Evolutionary conservation across 1,140 invertebrate genomes (phyloP).

Genomic region (Hesperophylax magnus): DNA sequence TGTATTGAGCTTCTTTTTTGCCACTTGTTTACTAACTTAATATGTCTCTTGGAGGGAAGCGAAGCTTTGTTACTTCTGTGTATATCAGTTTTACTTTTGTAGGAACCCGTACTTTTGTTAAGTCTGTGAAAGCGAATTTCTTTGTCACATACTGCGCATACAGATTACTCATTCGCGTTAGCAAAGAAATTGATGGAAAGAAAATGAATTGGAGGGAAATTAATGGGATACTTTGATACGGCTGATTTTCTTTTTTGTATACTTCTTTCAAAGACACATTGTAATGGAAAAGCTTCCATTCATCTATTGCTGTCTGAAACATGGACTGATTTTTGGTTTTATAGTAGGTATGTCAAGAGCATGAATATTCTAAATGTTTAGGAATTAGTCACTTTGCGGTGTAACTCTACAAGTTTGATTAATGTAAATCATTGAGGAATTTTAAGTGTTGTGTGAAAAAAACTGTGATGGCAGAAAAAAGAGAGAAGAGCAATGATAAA

Average conservation of each 20-base stretch:
- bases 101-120: conserved; percentile 14
- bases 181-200: conserved; percentile 28
- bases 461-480: no score
- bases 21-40: conserved; percentile 58
- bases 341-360: neutral
- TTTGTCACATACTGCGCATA: conserved; percentile 40
- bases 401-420: no score
- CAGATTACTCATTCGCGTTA: conserved; percentile 38
- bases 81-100: conserved; percentile 47
- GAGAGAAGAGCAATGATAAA: no score
- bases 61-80: conserved; percentile 46
- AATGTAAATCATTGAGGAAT: neutral
- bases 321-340: neutral
- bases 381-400: no score
- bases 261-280: neutral
- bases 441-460: no score
- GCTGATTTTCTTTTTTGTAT: conserved; percentile 20
- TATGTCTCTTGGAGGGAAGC: conserved; percentile 49
- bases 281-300: conserved; percentile 9
- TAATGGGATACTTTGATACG: conserved; percentile 30
- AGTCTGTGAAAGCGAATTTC: conserved; percentile 37
- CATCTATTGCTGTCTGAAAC: neutral
- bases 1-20: conserved; percentile 53
- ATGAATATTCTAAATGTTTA: neutral
- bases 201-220: conserved; percentile 38